Evolutionary conservation across 2,113 vertebrate species (phyloP).

Genomic region (Zapornia atra): DNA sequence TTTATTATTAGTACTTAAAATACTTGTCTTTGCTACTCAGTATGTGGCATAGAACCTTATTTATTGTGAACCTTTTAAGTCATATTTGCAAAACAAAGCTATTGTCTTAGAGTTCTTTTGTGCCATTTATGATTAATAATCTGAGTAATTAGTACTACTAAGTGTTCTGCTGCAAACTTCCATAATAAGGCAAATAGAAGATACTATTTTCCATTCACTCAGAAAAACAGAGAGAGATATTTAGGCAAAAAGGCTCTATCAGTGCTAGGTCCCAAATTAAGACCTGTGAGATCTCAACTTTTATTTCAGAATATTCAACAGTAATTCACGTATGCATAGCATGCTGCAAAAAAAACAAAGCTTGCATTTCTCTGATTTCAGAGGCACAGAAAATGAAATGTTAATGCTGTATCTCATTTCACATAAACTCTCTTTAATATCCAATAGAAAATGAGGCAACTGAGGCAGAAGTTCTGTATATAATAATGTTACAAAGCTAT

Average conservation of each 20-base stretch:
- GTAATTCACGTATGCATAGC: not conserved
- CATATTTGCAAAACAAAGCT: not conserved
- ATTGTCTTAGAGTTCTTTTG: not conserved
- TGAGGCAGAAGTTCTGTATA: not conserved
- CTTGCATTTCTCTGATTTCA: not conserved
- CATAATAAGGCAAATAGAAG: not conserved
- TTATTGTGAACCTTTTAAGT: not conserved
- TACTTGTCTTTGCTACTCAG: not conserved
- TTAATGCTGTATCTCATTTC: not conserved
- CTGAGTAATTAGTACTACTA: not conserved
- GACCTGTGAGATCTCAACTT: not conserved
- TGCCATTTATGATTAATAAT: not conserved
- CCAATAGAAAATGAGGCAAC: not conserved
- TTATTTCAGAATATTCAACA: not conserved
- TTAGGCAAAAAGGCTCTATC: not conserved
- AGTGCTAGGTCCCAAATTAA: not conserved
- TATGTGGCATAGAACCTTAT: not conserved
- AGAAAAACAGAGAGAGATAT: not conserved
- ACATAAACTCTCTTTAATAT: not conserved
- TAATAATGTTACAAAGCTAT: not conserved
- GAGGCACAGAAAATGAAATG: not conserved
- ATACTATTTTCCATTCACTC: not conserved
- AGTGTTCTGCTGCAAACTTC: not conserved
- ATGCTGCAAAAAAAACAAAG: not conserved
- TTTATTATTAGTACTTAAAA: not conserved